Evolutionary conservation across 2,113 vertebrate species (phyloP).

Genomic region (Eudorcas thomsonii): DNA sequence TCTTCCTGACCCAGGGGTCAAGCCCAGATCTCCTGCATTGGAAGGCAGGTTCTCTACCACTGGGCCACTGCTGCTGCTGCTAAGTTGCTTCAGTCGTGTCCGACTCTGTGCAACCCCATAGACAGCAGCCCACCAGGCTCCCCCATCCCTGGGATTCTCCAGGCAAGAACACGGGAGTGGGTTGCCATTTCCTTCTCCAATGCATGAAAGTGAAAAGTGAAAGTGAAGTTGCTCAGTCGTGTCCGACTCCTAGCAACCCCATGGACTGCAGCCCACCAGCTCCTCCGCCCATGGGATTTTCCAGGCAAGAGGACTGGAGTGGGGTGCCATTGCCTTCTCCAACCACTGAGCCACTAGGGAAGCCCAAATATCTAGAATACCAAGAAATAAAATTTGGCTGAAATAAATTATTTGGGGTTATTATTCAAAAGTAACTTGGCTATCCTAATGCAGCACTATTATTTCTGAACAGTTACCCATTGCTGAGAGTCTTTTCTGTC

Average conservation of each 20-base stretch:
- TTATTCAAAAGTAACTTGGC: not conserved
- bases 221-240: no score
- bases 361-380: not conserved
- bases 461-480: not conserved
- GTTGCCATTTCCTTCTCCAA: no score
- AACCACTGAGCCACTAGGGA: not conserved
- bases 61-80: not conserved
- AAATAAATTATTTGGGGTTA: not conserved
- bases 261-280: no score
- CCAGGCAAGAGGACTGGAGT: no score
- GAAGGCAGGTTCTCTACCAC: not conserved
- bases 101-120: rapidly evolving
- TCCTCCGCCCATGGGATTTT: no score
- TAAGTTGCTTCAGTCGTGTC: no score
- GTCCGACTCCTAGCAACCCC: rapidly evolving
- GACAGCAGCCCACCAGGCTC: no score
- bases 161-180: no score
- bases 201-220: no score
- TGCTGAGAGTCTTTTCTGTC: not conserved
- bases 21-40: not conserved
- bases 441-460: not conserved
- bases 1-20: not conserved
- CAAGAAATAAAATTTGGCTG: not conserved
- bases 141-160: no score
- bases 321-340: no score